phyloP scores from a whole-genome alignment of 2,797 vertebrate genomes.

The Eulemur coronatus region DNA sequence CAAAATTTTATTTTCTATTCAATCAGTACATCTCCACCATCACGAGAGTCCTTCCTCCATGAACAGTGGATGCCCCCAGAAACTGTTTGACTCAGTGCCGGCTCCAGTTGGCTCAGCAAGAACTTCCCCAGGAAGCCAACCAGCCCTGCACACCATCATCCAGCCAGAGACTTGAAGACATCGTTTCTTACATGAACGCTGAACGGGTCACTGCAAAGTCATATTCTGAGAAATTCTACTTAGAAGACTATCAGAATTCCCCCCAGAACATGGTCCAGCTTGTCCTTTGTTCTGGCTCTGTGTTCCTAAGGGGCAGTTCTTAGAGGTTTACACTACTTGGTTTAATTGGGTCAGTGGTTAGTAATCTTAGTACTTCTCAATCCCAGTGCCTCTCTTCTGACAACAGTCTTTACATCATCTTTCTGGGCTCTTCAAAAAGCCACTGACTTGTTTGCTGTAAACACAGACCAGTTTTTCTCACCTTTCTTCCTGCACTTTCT shows the following conservation, averaged over 20 bases:
- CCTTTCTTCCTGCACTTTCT: neutral
- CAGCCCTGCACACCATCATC: neutral
- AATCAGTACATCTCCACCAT: neutral
- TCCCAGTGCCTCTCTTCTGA: neutral
- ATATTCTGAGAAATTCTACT: neutral
- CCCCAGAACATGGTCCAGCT: neutral
- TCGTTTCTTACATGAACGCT: neutral
- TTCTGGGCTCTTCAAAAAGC: neutral
- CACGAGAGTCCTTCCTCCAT: neutral
- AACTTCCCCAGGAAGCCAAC: slow-evolving; percentile 49
- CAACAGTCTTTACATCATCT: neutral
- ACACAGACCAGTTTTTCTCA: neutral
- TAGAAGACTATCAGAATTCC: neutral
- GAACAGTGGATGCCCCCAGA: slow-evolving; percentile 38
- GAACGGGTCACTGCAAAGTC: neutral
- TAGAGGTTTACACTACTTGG: neutral
- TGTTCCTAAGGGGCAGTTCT: neutral
- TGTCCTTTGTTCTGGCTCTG: neutral
- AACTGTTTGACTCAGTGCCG: slow-evolving; percentile 19
- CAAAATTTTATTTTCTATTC: slow-evolving; percentile 13
- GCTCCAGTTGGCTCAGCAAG: neutral
- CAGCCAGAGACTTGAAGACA: neutral
- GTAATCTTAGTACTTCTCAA: neutral
- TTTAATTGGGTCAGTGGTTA: neutral
- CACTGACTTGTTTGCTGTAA: neutral